Conservation (phyloP, 2,888 invertebrate species). For the Panzeria rudis region DNA sequence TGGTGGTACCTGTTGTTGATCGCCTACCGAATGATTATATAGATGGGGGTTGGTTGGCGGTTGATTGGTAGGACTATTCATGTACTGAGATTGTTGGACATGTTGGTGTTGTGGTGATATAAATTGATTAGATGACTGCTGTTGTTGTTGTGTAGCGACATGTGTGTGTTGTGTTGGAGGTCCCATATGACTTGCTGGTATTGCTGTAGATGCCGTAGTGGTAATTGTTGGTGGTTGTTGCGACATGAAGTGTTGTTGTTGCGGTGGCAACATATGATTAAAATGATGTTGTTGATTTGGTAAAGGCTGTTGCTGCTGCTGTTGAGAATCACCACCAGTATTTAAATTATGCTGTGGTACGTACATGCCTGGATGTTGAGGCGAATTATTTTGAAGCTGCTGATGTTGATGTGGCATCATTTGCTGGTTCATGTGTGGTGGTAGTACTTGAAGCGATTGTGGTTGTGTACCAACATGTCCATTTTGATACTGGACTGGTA, state of each 20-base stretch:
- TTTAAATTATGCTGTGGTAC: constrained; percentile 65
- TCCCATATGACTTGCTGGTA: constrained; percentile 66
- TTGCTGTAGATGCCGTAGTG: constrained; percentile 53
- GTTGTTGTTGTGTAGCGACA: constrained; percentile 47
- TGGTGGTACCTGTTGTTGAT: constrained; percentile 54
- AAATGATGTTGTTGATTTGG: constrained; percentile 75
- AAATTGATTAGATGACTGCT: constrained; percentile 70
- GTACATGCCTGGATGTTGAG: constrained; percentile 72
- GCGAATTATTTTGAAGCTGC: constrained; percentile 68
- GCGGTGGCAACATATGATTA: constrained; percentile 71
- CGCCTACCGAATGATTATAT: constrained; percentile 44
- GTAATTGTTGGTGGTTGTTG: constrained; percentile 43
- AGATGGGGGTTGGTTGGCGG: constrained; percentile 52
- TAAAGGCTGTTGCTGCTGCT: constrained; percentile 71
- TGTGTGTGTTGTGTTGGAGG: constrained; percentile 59
- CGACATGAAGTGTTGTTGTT: constrained; percentile 65
- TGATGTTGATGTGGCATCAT: constrained; percentile 67
- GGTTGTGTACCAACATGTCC: constrained; percentile 74
- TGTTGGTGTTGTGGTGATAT: constrained; percentile 74
- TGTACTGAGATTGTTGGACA: constrained; percentile 59
- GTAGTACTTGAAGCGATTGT: constrained; percentile 54
- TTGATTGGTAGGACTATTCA: constrained; percentile 57
- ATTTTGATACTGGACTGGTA: constrained; percentile 81
- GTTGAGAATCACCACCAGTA: constrained; percentile 67
- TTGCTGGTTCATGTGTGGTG: constrained; percentile 70